Evolutionary conservation across 2,797 vertebrate genomes (phyloP).

Genomic region (Dendrocincla fuliginosa): DNA sequence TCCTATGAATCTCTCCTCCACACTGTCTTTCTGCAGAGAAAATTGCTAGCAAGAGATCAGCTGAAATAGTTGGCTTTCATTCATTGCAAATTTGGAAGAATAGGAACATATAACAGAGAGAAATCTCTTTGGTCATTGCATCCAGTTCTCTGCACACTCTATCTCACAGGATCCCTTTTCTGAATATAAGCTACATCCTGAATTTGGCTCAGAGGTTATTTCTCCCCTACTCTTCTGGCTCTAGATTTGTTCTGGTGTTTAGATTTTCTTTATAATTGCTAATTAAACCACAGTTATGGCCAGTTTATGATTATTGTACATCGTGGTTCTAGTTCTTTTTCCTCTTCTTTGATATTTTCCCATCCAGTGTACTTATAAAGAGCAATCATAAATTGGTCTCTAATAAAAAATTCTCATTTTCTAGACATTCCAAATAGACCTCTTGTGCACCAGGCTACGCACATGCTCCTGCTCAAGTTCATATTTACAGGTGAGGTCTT

Average conservation of each 20-base stretch:
- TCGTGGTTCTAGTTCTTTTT: background rate
- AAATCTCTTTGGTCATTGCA: background rate
- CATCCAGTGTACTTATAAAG: background rate
- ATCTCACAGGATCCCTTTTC: background rate
- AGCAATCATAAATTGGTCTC: background rate
- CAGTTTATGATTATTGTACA: background rate
- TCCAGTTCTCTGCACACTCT: background rate
- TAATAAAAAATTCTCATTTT: background rate
- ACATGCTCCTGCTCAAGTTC: background rate
- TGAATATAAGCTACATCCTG: fast-evolving
- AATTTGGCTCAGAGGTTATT: background rate
- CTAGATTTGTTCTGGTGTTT: background rate
- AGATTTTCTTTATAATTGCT: background rate
- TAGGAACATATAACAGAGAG: background rate
- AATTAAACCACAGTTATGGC: background rate
- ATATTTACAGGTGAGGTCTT: background rate
- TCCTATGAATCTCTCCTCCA: background rate
- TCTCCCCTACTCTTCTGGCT: background rate
- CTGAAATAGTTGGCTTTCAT: background rate
- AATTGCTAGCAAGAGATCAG: background rate
- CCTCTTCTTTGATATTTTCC: background rate
- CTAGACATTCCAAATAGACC: background rate
- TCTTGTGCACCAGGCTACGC: background rate
- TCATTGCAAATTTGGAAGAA: background rate
- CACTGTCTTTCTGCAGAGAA: background rate